Evolutionary conservation across 2,797 vertebrate genomes (phyloP).

Genomic region (Thripadectes ignobilis): DNA sequence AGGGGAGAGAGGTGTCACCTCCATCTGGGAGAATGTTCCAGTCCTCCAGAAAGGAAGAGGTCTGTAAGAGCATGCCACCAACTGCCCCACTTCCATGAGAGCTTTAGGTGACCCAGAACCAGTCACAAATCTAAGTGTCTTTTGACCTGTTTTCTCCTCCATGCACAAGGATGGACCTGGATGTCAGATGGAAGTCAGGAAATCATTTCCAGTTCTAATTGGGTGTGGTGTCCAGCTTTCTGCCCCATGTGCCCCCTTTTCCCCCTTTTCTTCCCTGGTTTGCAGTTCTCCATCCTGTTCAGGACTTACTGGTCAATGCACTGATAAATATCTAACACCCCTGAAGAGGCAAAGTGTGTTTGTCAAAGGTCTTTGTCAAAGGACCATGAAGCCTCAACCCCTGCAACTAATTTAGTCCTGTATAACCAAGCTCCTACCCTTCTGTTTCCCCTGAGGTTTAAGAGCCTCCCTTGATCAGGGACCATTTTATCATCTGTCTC

Average conservation of each 20-base stretch:
- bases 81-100: not conserved
- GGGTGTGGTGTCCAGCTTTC: not conserved
- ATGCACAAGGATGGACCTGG: not conserved
- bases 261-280: not conserved
- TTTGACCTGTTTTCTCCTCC: not conserved
- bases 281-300: not conserved
- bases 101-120: not conserved
- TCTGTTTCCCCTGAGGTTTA: not conserved
- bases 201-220: not conserved
- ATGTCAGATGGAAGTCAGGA: not conserved
- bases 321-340: not conserved
- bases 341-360: not conserved
- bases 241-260: not conserved
- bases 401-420: not conserved
- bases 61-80: not conserved
- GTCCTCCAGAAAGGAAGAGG: not conserved
- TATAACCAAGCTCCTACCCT: not conserved
- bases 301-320: not conserved
- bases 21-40: not conserved
- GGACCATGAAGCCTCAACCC: accelerated
- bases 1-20: not conserved
- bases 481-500: not conserved
- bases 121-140: not conserved
- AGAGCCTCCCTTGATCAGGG: not conserved
- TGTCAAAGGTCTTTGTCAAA: not conserved